Evolutionary conservation across 2,797 vertebrate genomes (phyloP), one percentile per base, ranked within the genome.

Genomic region (Clarias platycephalus): DNA sequence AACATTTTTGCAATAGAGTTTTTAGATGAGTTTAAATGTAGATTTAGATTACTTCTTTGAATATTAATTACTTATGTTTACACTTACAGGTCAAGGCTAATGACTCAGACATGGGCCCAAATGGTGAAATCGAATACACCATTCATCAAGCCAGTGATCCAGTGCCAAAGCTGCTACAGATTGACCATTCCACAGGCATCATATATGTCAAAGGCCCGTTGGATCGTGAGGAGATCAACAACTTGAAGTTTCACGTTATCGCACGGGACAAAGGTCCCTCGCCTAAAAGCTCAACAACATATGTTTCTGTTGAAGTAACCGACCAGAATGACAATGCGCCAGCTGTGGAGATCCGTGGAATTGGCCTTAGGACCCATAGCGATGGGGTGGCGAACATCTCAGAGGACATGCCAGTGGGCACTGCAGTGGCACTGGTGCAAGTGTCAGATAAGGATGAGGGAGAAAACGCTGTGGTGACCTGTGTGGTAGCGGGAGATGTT

Each of bases 301-400:
- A 98, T 88, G 97, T 99, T 80, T 96, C 96, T 10, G 97, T 99
- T 83, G 97, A 95, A 49, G 95, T 99, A 91, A 97, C 96, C 37
- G 98, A 99, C 93, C 97, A 97, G 93, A 99, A 99, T 0, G 98
- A 99, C 92, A 99, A 99, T 0, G 96, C 97, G 0, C 98, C 98
- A 53, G 95, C 96, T 84, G 97, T 99, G 78, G 98, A 99, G 92
- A 99, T 99, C 49, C 95, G 98, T 75, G 98, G 98, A 1, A 99
- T 99, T 76, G 98, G 98, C 24, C 93, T 99, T 0, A 97, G 99
- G 84, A 99, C 96, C 5, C 98, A 99, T 92, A 97, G 96, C 85
- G 96, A 97, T 24, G 97, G 98, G 67, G 95, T 98, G 89, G 98
- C 98, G 0, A 99, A 99, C 89, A 99, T 99, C 88, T 98, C 97